Conservation (phyloP, 2,113 vertebrate genomes). For the Octodon degus region DNA sequence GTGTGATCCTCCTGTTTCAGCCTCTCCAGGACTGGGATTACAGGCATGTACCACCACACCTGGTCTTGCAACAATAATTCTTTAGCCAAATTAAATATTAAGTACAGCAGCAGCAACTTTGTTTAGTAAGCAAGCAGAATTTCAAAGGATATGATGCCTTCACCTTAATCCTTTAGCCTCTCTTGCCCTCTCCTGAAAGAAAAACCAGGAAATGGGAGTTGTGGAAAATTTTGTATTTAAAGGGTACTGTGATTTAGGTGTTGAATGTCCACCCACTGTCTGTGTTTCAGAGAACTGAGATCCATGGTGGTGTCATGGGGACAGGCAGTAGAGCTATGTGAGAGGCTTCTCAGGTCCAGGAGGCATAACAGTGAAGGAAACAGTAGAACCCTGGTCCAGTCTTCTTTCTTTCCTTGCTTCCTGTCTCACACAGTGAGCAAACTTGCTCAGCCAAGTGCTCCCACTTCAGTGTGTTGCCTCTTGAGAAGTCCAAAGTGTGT, state of each 20-base stretch:
- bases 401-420: neutral
- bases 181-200: neutral
- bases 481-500: too few species aligned
- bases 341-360: neutral
- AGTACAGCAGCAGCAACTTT: neutral
- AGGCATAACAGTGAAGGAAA: too few species aligned
- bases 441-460: neutral
- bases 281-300: neutral
- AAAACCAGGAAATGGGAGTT: neutral
- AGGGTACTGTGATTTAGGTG: neutral
- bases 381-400: too few species aligned
- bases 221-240: neutral
- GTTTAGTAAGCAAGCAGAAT: constrained; percentile 5
- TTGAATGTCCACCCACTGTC: neutral
- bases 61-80: neutral
- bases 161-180: neutral
- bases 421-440: neutral
- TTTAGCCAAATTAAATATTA: constrained; percentile 42
- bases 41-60: too few species aligned
- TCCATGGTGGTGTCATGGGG: too few species aligned
- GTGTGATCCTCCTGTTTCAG: too few species aligned
- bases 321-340: neutral
- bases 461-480: neutral
- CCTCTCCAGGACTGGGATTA: too few species aligned
- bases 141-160: constrained; percentile 1